These are phyloP conservation scores for Mythimna lalbum DNA, from an alignment of 2,888 invertebrate genomes.

Conservation along the genomic window DNA sequence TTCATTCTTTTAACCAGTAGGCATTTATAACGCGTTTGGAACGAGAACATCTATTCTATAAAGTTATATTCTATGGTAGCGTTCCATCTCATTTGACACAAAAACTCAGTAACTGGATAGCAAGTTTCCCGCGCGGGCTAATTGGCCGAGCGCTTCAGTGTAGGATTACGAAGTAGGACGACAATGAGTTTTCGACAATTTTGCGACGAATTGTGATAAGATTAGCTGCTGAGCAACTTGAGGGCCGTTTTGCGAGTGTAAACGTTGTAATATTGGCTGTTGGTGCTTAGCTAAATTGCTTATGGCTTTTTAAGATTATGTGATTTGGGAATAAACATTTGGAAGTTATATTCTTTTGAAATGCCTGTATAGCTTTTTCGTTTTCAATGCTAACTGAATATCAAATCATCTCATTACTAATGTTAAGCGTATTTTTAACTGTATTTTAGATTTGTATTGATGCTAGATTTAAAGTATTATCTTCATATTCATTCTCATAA, in stretches of 20 bases:
- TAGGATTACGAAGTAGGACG: constrained; percentile 81
- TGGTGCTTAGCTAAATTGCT: constrained; percentile 34
- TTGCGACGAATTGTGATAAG: constrained; percentile 39
- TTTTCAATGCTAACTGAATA: not conserved
- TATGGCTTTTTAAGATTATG: constrained; percentile 27
- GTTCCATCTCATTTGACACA: constrained; percentile 76
- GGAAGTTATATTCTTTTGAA: not conserved
- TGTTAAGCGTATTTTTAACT: not conserved
- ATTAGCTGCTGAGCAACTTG: constrained; percentile 33
- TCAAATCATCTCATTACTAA: not conserved
- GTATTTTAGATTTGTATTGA: too few species aligned
- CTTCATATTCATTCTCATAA: too few species aligned
- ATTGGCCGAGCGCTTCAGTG: constrained; percentile 80
- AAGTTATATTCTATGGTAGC: constrained; percentile 13
- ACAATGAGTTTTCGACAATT: constrained; percentile 63
- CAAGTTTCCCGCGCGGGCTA: constrained; percentile 80
- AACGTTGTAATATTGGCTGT: constrained; percentile 21
- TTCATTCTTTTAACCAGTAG: too few species aligned
- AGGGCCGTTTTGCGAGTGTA: constrained; percentile 26
- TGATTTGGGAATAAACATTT: constrained; percentile 6
- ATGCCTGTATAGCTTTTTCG: not conserved
- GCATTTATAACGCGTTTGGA: not conserved
- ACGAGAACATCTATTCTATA: not conserved
- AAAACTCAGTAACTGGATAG: constrained; percentile 81
- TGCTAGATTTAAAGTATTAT: too few species aligned